These are phyloP conservation scores for Heliothis subflexa DNA, from an alignment of 1,140 invertebrate species.

Conservation along the genomic window DNA sequence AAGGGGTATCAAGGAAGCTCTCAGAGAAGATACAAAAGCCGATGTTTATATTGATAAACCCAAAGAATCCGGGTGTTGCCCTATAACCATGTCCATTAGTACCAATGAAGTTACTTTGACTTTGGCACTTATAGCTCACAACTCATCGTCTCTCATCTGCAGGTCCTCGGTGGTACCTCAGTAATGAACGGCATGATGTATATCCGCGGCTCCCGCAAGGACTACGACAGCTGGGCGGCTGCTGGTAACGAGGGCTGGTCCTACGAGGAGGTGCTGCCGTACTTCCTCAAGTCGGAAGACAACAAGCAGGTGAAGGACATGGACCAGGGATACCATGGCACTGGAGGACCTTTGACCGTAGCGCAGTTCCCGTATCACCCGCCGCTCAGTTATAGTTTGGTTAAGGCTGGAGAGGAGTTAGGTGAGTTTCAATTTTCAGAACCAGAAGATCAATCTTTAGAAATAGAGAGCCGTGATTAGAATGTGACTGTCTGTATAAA, in stretches of 20 bases:
- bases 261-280: slow-evolving; percentile 95
- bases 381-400: slow-evolving; percentile 92
- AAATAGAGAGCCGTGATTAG: too few species aligned
- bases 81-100: too few species aligned
- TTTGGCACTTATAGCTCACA: not conserved
- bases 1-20: too few species aligned
- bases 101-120: too few species aligned
- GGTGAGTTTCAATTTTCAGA: slow-evolving; percentile 77
- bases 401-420: slow-evolving; percentile 93
- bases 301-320: slow-evolving; percentile 89
- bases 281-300: slow-evolving; percentile 95
- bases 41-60: too few species aligned
- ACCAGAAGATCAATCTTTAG: too few species aligned
- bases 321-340: slow-evolving; percentile 92
- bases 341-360: slow-evolving; percentile 92
- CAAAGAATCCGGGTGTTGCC: too few species aligned
- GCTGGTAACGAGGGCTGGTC: slow-evolving; percentile 96
- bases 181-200: slow-evolving; percentile 99
- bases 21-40: too few species aligned
- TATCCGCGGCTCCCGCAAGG: slow-evolving; percentile 95
- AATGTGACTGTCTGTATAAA: too few species aligned
- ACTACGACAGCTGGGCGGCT: slow-evolving; percentile 96
- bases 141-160: not conserved
- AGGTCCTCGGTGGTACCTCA: slow-evolving; percentile 96
- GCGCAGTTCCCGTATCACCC: slow-evolving; percentile 95